Conservation (phyloP, 2,888 invertebrate species). For the Rhingia campestris region DNA sequence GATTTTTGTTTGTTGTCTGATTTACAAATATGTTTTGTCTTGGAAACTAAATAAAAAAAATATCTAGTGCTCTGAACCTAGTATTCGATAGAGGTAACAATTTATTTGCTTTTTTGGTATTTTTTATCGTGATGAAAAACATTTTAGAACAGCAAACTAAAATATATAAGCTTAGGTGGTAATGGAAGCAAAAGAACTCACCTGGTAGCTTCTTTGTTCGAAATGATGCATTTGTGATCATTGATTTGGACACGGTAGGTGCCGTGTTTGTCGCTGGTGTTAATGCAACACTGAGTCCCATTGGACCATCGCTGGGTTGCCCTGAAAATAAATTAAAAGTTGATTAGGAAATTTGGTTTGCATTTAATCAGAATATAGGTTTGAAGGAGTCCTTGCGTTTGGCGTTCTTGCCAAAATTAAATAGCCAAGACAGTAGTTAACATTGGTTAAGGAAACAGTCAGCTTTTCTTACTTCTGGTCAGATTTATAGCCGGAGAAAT, state of each 20-base stretch:
- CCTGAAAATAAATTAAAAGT: conserved; percentile 82
- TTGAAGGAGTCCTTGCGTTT: too few relatives aligned
- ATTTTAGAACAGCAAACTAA: conserved; percentile 59
- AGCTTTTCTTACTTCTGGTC: too few relatives aligned
- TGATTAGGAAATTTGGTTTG: background rate
- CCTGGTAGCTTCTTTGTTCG: conserved; percentile 98
- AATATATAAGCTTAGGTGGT: conserved; percentile 18
- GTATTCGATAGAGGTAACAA: conserved; percentile 29
- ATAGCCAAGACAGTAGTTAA: too few relatives aligned
- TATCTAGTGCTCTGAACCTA: conserved; percentile 68
- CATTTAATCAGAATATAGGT: background rate
- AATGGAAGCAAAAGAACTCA: conserved; percentile 81
- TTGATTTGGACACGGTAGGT: conserved; percentile 93
- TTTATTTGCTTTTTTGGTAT: conserved; percentile 31
- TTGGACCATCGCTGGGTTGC: conserved; percentile 90
- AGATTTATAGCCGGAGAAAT: too few relatives aligned
- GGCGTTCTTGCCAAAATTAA: too few relatives aligned
- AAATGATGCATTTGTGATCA: conserved; percentile 99
- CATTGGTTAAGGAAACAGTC: too few relatives aligned
- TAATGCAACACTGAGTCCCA: conserved; percentile 91
- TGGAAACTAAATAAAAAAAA: conserved; percentile 47
- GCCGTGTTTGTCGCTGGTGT: conserved; percentile 89
- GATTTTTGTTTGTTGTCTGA: conserved; percentile 20
- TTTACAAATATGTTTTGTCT: conserved; percentile 31
- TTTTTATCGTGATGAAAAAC: conserved; percentile 41